These are phyloP conservation scores for Auanema sp. DNA, from an alignment of 2,888 invertebrate genomes.

Conservation along the genomic window DNA sequence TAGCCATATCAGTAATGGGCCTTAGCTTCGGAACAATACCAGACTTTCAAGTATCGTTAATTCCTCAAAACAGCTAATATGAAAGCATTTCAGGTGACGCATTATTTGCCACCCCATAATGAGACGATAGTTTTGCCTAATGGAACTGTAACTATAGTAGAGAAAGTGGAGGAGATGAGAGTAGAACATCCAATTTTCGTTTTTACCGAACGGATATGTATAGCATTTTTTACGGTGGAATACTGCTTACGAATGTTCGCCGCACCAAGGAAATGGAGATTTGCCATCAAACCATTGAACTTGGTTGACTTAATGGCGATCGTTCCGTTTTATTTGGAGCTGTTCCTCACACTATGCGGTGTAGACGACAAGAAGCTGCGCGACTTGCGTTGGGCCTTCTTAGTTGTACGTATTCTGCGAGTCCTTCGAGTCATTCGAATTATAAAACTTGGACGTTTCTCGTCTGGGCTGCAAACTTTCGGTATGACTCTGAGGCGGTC, in stretches of 20 bases:
- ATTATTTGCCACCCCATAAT: slow-evolving; percentile 57
- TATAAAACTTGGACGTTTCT: slow-evolving; percentile 60
- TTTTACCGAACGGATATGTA: slow-evolving; percentile 63
- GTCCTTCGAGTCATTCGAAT: slow-evolving; percentile 60
- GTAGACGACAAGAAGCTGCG: slow-evolving; percentile 61
- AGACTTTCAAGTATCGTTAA: slow-evolving; percentile 55
- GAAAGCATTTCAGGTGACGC: slow-evolving; percentile 47
- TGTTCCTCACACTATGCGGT: slow-evolving; percentile 59
- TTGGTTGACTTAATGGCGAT: slow-evolving; percentile 60
- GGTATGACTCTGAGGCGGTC: slow-evolving; percentile 62
- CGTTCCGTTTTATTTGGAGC: slow-evolving; percentile 62
- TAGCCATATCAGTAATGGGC: slow-evolving; percentile 62
- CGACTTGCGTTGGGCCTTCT: slow-evolving; percentile 62
- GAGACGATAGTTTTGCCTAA: slow-evolving; percentile 57
- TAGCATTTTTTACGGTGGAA: slow-evolving; percentile 63
- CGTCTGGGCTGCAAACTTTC: slow-evolving; percentile 62
- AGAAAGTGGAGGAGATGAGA: slow-evolving; percentile 57
- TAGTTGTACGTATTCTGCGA: slow-evolving; percentile 63
- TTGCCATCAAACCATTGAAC: slow-evolving; percentile 60
- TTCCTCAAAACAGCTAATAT: background rate
- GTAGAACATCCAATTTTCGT: slow-evolving; percentile 63
- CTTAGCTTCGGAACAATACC: slow-evolving; percentile 63
- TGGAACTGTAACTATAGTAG: slow-evolving; percentile 53
- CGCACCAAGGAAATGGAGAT: slow-evolving; percentile 59
- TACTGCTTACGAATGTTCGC: slow-evolving; percentile 57